These are phyloP conservation scores for Drosophila bifasciata DNA, from an alignment of 1,140 invertebrate genomes.

Conservation along the genomic window DNA sequence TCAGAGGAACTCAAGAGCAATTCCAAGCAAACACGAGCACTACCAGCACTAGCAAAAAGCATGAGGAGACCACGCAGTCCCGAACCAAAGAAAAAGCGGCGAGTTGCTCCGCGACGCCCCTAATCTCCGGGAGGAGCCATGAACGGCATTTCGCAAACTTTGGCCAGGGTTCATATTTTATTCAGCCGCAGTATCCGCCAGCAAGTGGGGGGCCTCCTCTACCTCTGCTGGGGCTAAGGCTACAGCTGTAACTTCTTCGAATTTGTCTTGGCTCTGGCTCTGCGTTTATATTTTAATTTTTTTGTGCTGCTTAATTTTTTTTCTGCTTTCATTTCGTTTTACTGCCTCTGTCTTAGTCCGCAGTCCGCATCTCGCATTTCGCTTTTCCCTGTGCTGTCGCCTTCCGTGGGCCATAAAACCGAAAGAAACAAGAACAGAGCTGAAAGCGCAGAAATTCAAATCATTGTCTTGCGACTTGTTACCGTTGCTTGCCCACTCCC, in stretches of 20 bases:
- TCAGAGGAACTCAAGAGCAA: conserved; percentile 52
- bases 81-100: conserved; percentile 2
- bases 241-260: conserved; percentile 56
- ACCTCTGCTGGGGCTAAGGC: not conserved
- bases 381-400: conserved; percentile 41
- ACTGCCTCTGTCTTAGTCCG: conserved; percentile 18
- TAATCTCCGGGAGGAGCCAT: conserved; percentile 65
- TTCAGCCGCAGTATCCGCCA: conserved; percentile 58
- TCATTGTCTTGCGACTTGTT: conserved; percentile 59
- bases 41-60: conserved; percentile 50
- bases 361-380: conserved; percentile 23
- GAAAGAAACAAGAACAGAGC: conserved; percentile 52
- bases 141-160: conserved; percentile 68
- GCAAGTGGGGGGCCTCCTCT: conserved; percentile 23
- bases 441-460: conserved; percentile 66
- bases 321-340: conserved; percentile 19
- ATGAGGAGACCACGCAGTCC: conserved; percentile 36
- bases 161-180: conserved; percentile 70
- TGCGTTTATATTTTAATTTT: conserved; percentile 66
- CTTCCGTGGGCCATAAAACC: conserved; percentile 61
- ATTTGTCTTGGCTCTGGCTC: conserved; percentile 40
- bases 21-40: conserved; percentile 47
- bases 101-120: conserved; percentile 6
- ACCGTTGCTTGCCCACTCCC: conserved; percentile 14
- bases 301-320: conserved; percentile 26